These are phyloP conservation scores for Halichondria panicea DNA, from an alignment of 37 sponge, comb jelly and placozoan genomes.

Conservation along the genomic window DNA sequence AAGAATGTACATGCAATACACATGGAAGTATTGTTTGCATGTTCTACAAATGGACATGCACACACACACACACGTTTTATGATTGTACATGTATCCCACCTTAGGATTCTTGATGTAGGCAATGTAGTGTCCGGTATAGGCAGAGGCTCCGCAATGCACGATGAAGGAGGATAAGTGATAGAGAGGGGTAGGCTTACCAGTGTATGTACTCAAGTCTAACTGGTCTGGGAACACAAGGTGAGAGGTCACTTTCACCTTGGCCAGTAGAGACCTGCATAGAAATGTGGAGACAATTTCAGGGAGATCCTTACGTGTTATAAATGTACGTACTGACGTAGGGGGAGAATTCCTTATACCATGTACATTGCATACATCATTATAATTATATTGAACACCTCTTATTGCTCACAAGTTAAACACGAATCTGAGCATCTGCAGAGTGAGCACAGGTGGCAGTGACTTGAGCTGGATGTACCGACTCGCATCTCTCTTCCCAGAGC, in stretches of 20 bases:
- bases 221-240: conserved; percentile 13
- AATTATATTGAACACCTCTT: too few relatives aligned
- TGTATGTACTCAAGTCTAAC: conserved; percentile 11
- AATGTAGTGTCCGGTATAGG: conserved; percentile 61
- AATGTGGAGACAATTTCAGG: too few relatives aligned
- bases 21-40: too few relatives aligned
- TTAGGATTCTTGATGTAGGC: conserved; percentile 38
- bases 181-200: background rate
- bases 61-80: conserved; percentile 4
- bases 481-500: conserved; percentile 36
- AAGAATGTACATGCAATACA: too few relatives aligned
- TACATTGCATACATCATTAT: too few relatives aligned
- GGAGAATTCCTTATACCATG: too few relatives aligned
- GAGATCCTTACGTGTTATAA: too few relatives aligned
- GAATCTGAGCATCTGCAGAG: conserved; percentile 46
- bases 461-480: conserved; percentile 26
- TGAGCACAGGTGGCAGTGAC: conserved; percentile 42
- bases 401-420: conserved; percentile 57
- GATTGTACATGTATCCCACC: too few relatives aligned
- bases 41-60: too few relatives aligned
- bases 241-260: conserved; percentile 25
- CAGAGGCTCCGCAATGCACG: conserved; percentile 44
- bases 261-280: conserved; percentile 31
- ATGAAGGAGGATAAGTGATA: conserved; percentile 47
- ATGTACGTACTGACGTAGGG: too few relatives aligned